Base-by-base conservation (phyloP, 2,888 invertebrate genomes). In the Pseudeuparius sepicola region DNA sequence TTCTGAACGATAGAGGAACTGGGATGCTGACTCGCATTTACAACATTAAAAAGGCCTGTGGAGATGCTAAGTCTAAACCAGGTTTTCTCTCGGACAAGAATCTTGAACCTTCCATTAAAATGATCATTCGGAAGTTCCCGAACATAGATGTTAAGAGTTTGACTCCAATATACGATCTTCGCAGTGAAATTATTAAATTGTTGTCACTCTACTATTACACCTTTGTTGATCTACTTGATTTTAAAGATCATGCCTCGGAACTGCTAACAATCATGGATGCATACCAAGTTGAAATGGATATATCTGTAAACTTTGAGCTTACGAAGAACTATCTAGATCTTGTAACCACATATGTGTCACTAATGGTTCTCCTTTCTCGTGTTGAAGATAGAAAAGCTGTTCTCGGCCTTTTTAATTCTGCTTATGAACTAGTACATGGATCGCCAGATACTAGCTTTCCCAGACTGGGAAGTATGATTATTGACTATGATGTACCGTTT, bases 31-130 rank as follows among this genome's bases (percentile, higher is more conserved):
- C 98, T 2, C 74, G 98, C 43, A 92, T 99, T 48, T 99, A 99
- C 63, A 98, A 98, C 61, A 97, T 98, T 40, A 99, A 99, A 63
- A 99, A 99, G 67, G 96, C 96, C 36, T 92, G 96, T 57, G 90
- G 92, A 10, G 97, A 96, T 68, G 84, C 94, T 2, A 97, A 99
- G 66, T 96, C 94, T 0, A 97, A 97, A 60, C 98, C 98, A 4
- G 83, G 86, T 1, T 98, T 98, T 59, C 68, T 99, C 2, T 92
- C 93, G 0, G 98, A 99, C 58, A 97, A 97, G 63, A 82, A 81
- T n/a, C 68, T 98, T 50, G 98, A 99, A 59, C 87, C 90, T 2
- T 87, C 92, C 1, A 92, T 97, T 35, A 94, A 94, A 60, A 85
- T 84, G 42, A 90, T 99, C 51, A 84, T 93, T 1, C 75, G 92